Evolutionary conservation across 2,113 vertebrate genomes (phyloP).

Genomic region (Dendropsophus ebraccatus): DNA sequence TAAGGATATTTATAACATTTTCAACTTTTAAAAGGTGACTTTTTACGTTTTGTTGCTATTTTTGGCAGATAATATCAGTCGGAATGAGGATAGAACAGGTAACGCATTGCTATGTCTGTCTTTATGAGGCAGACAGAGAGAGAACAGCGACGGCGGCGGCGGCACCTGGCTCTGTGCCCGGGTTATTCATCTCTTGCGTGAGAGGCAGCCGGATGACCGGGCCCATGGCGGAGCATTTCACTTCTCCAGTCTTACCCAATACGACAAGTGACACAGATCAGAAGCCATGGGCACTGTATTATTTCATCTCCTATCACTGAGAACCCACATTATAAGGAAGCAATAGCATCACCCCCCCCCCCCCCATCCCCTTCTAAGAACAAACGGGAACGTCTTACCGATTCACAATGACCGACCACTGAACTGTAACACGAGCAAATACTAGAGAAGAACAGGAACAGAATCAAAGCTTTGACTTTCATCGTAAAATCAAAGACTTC

Average conservation of each 20-base stretch:
- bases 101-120: neutral
- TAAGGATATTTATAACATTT: neutral
- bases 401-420: too few relatives aligned
- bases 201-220: neutral
- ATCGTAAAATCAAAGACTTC: neutral
- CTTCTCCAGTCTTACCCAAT: constrained; percentile 1
- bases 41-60: neutral
- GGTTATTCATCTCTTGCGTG: neutral
- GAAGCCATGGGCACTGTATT: neutral
- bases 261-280: neutral
- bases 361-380: neutral
- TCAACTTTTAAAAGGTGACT: neutral
- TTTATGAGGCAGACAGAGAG: neutral
- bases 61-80: neutral
- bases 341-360: neutral
- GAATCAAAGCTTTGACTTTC: too few relatives aligned
- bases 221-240: neutral
- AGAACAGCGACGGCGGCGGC: neutral
- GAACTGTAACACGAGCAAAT: neutral
- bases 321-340: neutral
- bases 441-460: neutral
- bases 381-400: too few relatives aligned
- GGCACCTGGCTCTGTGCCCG: neutral
- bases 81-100: neutral
- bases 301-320: neutral